Evolutionary conservation across 2,888 invertebrate genomes (phyloP).

Genomic region (Thera obeliscata): DNA sequence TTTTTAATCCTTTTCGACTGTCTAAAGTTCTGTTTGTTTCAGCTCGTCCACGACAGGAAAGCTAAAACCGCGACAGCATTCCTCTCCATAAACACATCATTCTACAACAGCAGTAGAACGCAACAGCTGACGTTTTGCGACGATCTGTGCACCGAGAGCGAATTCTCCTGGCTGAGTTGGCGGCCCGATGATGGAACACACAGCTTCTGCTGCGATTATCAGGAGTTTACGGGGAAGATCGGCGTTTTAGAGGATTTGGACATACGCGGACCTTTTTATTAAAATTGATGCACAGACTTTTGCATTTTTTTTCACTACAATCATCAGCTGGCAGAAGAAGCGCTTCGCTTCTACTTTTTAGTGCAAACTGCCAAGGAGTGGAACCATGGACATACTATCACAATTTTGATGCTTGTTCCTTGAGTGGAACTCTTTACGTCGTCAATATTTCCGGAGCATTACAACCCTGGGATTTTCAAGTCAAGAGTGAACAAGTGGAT

Average conservation of each 20-base stretch:
- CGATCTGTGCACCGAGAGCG: conserved; percentile 60
- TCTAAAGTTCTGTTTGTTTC: conserved; percentile 37
- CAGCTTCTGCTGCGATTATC: conserved; percentile 72
- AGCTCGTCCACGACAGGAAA: conserved; percentile 67
- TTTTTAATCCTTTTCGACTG: no score
- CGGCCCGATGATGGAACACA: conserved; percentile 65
- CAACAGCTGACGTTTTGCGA: conserved; percentile 59
- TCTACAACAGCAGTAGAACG: conserved; percentile 55
- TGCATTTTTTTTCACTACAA: not conserved
- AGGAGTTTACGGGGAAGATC: conserved; percentile 53
- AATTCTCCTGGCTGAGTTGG: conserved; percentile 69
- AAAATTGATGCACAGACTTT: not conserved
- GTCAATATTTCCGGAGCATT: no score
- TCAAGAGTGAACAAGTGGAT: no score
- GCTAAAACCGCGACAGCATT: conserved; percentile 61
- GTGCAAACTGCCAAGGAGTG: no score
- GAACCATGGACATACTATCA: no score
- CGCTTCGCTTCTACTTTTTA: no score
- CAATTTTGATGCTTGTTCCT: no score
- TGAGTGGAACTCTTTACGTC: no score
- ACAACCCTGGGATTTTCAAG: no score
- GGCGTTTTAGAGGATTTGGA: conserved; percentile 47
- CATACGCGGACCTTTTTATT: conserved; percentile 35
- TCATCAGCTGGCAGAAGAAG: no score
- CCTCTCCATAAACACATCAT: conserved; percentile 68